Evolutionary conservation across 2,888 invertebrate genomes (phyloP).

Genomic region (Drosophila cracens): DNA sequence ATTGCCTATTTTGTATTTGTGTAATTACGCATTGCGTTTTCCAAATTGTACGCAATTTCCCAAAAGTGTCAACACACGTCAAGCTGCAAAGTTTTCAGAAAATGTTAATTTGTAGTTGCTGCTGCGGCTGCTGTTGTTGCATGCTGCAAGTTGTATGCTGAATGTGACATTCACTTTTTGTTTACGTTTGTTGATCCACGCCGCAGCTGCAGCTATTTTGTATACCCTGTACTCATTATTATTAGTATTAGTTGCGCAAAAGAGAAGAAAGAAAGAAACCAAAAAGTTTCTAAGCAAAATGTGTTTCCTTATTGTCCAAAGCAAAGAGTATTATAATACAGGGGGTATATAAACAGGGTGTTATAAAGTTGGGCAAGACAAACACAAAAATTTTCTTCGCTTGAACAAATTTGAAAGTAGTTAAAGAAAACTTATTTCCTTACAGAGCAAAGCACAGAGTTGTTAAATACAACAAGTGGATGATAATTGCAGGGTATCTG

Average conservation of each 20-base stretch:
- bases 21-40: conserved; percentile 62
- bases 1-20: conserved; percentile 17
- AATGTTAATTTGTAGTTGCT: conserved; percentile 65
- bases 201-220: conserved; percentile 47
- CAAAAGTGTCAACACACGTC: conserved; percentile 73
- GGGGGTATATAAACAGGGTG: background rate
- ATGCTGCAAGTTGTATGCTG: conserved; percentile 31
- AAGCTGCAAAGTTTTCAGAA: conserved; percentile 50
- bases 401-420: background rate
- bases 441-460: background rate
- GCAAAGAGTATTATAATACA: background rate
- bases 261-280: background rate
- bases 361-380: background rate
- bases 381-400: background rate
- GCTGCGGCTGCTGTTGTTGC: conserved; percentile 34
- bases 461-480: background rate
- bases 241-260: background rate
- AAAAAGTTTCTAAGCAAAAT: background rate
- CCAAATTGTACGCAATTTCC: conserved; percentile 69
- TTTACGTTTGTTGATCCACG: conserved; percentile 13
- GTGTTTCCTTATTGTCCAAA: background rate
- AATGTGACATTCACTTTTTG: conserved; percentile 49
- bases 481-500: background rate
- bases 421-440: background rate
- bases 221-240: background rate